These are phyloP conservation scores for Oithona nana DNA, from an alignment of 2,888 invertebrate genomes.

Conservation along the genomic window DNA sequence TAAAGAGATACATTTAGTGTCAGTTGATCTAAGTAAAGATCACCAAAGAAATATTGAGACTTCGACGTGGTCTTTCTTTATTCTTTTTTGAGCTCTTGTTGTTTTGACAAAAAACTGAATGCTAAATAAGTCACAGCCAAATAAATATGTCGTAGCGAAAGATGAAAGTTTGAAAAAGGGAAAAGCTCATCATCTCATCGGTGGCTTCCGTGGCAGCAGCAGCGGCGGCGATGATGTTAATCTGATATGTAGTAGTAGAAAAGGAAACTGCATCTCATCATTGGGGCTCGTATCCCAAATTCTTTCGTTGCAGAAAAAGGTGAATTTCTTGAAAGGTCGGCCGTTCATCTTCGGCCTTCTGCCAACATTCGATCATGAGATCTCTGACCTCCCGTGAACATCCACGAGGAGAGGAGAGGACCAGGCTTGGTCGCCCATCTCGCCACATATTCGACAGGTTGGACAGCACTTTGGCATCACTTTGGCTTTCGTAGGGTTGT, in stretches of 20 bases:
- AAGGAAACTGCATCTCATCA: background rate
- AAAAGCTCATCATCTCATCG: too few relatives aligned
- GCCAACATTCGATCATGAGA: constrained; percentile 81
- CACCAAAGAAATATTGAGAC: too few relatives aligned
- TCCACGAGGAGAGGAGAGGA: constrained; percentile 46
- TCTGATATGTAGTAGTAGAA: background rate
- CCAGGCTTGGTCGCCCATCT: constrained; percentile 46
- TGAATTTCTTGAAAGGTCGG: constrained; percentile 74
- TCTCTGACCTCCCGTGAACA: constrained; percentile 76
- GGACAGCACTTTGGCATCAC: constrained; percentile 60
- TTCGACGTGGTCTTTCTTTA: too few relatives aligned
- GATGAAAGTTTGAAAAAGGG: background rate
- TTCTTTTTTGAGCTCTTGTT: background rate
- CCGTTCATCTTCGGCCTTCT: constrained; percentile 52
- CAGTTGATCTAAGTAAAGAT: too few relatives aligned
- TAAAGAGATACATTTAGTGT: too few relatives aligned
- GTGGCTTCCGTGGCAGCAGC: too few relatives aligned
- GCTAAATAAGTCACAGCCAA: background rate
- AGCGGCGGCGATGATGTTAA: background rate
- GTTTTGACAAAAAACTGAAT: too few relatives aligned
- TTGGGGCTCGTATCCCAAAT: constrained; percentile 27
- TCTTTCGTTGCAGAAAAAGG: constrained; percentile 58
- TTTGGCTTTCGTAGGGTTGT: constrained; percentile 58
- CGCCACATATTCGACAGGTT: constrained; percentile 60
- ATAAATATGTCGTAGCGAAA: background rate